These are phyloP conservation scores for Tipula unca DNA, from an alignment of 2,888 invertebrate genomes.

Conservation along the genomic window DNA sequence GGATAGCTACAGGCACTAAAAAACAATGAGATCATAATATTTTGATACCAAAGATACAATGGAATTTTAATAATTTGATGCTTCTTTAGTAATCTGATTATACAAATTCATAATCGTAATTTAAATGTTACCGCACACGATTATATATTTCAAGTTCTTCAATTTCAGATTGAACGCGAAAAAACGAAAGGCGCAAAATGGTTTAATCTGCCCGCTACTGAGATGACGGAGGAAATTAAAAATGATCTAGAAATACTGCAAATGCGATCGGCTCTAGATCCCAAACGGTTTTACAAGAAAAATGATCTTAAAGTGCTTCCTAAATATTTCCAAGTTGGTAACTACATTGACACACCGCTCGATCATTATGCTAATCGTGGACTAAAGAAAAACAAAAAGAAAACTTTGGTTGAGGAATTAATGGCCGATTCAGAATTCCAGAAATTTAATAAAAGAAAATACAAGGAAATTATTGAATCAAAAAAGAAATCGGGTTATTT, in stretches of 20 bases:
- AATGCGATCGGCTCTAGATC: constrained; percentile 87
- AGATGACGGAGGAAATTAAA: constrained; percentile 79
- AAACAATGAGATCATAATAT: constrained; percentile 26
- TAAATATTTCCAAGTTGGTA: constrained; percentile 90
- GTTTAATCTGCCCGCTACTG: constrained; percentile 83
- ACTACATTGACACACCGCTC: constrained; percentile 71
- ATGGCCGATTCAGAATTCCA: constrained; percentile 80
- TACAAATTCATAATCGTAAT: not conserved
- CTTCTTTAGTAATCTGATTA: constrained; percentile 44
- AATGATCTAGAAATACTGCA: constrained; percentile 82
- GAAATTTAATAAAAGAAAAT: constrained; percentile 71
- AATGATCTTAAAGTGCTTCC: constrained; percentile 79
- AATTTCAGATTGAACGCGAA: constrained; percentile 56
- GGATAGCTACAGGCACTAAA: constrained; percentile 23
- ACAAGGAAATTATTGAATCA: constrained; percentile 65
- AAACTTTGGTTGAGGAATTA: constrained; percentile 87
- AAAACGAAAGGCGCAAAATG: constrained; percentile 80
- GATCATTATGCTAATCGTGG: constrained; percentile 81
- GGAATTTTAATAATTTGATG: constrained; percentile 32
- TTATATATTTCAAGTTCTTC: not conserved
- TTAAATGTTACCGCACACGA: not conserved
- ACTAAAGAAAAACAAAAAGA: constrained; percentile 77
- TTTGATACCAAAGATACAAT: constrained; percentile 20
- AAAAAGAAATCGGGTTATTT: constrained; percentile 60
- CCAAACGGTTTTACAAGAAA: constrained; percentile 91